These are phyloP conservation scores for Ptychoptera contaminata DNA, from an alignment of 2,888 invertebrate genomes.

Conservation along the genomic window DNA sequence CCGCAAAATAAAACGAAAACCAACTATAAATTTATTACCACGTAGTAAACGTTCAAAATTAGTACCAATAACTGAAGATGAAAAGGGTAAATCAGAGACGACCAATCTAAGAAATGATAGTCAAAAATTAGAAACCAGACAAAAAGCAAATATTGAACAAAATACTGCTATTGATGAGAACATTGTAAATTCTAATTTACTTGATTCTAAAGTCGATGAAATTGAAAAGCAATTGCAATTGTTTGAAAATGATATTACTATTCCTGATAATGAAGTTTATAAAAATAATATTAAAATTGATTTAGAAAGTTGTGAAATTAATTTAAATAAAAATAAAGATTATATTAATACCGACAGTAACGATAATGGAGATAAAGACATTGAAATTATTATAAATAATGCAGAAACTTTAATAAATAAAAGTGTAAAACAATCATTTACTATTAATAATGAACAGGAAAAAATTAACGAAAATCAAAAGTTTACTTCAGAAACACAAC, in stretches of 20 bases:
- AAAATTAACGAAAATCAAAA: neutral
- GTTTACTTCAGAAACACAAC: too few species aligned
- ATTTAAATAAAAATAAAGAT: too few species aligned
- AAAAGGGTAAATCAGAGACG: neutral
- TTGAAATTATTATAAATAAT: neutral
- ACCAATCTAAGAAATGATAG: neutral
- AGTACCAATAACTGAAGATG: too few species aligned
- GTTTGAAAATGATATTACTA: neutral
- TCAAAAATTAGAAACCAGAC: neutral
- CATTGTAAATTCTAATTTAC: neutral
- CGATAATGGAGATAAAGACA: too few species aligned
- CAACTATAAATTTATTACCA: too few species aligned
- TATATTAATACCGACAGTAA: too few species aligned
- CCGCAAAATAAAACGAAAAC: neutral
- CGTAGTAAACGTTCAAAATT: too few species aligned
- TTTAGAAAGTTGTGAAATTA: too few species aligned
- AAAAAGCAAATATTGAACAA: neutral
- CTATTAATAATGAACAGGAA: constrained; percentile 2
- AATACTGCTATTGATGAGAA: neutral
- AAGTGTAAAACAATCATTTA: constrained; percentile 3
- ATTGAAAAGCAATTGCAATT: too few species aligned
- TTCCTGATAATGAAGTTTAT: neutral
- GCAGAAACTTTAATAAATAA: neutral
- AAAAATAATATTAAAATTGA: too few species aligned
- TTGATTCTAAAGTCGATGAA: too few species aligned